Percentiles rank a stretch among this genome's conserved stretches.
phyloP scores from a whole-genome alignment of 2,888 invertebrate species.

The Rhodophaea formosa region DNA sequence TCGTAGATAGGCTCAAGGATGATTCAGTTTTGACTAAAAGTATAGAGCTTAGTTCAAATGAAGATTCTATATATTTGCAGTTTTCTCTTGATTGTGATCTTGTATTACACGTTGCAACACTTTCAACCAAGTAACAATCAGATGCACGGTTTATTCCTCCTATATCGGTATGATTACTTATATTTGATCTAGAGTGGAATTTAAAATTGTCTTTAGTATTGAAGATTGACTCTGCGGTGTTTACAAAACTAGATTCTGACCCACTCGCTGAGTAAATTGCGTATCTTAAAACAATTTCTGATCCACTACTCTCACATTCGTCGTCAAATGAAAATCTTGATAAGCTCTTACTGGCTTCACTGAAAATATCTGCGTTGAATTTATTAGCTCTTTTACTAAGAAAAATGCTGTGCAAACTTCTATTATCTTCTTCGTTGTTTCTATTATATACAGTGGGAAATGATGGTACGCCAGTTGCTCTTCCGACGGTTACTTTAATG shows the following conservation, averaged over 20 bases:
- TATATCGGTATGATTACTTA: not conserved
- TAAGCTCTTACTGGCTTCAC: not conserved
- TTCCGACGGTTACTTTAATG: slow-evolving; percentile 61
- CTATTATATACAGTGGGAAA: slow-evolving; percentile 28
- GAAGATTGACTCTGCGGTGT: not conserved
- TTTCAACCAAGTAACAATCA: slow-evolving; percentile 1
- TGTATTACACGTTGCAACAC: not conserved
- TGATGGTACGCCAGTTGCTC: slow-evolving; percentile 43
- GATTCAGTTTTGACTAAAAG: slow-evolving; percentile 40
- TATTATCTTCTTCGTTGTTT: not conserved
- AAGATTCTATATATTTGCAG: not conserved
- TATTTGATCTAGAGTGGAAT: not conserved
- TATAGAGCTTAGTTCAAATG: slow-evolving; percentile 37
- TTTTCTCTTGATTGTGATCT: not conserved
- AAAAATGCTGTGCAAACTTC: slow-evolving; percentile 2
- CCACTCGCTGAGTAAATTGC: slow-evolving; percentile 2
- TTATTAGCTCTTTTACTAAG: not conserved
- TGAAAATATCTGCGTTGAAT: slow-evolving; percentile 3
- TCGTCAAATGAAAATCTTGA: not conserved
- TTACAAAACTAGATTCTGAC: not conserved
- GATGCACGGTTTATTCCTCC: not conserved
- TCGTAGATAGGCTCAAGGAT: slow-evolving; percentile 39
- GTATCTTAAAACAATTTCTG: not conserved
- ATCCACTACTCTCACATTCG: not conserved
- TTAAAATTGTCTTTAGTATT: not conserved